Evolutionary conservation across 2,888 invertebrate genomes (phyloP), one percentile per base, ranked within the genome.

Genomic region (Lepidochrysops patricia): DNA sequence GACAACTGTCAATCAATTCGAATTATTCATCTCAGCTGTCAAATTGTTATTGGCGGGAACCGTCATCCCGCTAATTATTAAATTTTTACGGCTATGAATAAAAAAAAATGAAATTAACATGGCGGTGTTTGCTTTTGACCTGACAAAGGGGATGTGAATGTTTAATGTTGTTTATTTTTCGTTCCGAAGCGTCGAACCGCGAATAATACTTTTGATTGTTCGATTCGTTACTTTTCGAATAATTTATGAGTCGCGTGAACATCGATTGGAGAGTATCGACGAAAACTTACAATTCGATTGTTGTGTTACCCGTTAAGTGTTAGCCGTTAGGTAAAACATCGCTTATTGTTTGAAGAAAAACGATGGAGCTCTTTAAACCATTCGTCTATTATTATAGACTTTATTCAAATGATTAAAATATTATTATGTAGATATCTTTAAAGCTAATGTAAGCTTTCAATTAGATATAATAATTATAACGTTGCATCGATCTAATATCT

Each of bases 111-210:
- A 67, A 67, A 64, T 65, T 71, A 65, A 63, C 69, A 73, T 74
- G 72, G 67, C 70, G 34, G 71, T 76, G 69, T 80, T 78, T 74
- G 74, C 70, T 68, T 73, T 70, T 69, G 68, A 67, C 66, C 69
- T 70, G 65, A 77, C 75, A 78, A 79, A 75, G 75, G 74, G 72
- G 67, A 75, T 71, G 75, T 87, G 83, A 85, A 89, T 88, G 68
- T 80, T 84, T 84, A 70, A 89, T 80, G 63, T 60, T 79, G 82
- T 84, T 86, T 80, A 76, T 81, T 80, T 82, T 84, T 70, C 74
- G 67, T 67, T 72, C 74, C 71, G 79, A 84, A 80, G 88, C 83
- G 86, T 84, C 73, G 76, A 76, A 59, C 57, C 63, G 60, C 27
- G 60, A 56, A 43, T 62, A 63, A 66, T 65, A 60, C 60, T 57